A percentile compares a stretch with the other conserved stretches of the same genome.
Evolutionary conservation across 2,888 invertebrate genomes (phyloP).

Genomic region (Oscheius myriophilus): DNA sequence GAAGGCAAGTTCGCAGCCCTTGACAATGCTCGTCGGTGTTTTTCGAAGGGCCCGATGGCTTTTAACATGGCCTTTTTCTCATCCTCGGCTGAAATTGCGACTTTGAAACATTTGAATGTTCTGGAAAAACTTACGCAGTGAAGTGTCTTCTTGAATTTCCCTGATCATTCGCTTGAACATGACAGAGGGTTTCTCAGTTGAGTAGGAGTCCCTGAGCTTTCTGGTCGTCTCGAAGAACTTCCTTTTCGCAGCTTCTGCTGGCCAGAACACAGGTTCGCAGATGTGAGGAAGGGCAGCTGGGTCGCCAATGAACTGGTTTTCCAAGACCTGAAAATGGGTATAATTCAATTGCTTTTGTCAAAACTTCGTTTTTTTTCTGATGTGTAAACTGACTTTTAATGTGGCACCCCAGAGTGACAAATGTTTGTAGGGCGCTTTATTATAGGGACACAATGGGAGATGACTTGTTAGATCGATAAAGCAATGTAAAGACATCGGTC

Average conservation of each 20-base stretch:
- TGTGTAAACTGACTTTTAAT: background rate
- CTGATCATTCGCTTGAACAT: conserved; percentile 9
- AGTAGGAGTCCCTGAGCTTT: background rate
- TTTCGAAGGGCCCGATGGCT: conserved; percentile 14
- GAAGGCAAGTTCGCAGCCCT: conserved; percentile 5
- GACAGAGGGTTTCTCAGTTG: conserved; percentile 7
- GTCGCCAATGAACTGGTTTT: background rate
- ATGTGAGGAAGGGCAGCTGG: conserved; percentile 2
- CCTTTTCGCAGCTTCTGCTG: conserved; percentile 16
- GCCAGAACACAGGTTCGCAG: conserved; percentile 14
- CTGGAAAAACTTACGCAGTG: conserved; percentile 1
- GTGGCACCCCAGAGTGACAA: too few relatives aligned
- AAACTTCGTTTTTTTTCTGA: background rate
- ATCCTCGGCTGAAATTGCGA: background rate
- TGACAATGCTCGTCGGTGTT: conserved; percentile 11
- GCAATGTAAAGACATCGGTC: too few relatives aligned
- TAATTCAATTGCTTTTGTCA: background rate
- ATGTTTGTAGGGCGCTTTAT: too few relatives aligned
- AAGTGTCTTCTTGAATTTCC: conserved; percentile 15
- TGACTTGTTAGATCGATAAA: too few relatives aligned
- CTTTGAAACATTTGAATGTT: background rate
- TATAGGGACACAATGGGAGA: too few relatives aligned
- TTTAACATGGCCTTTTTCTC: conserved; percentile 1
- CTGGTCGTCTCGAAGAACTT: conserved; percentile 7
- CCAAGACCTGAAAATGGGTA: conserved; percentile 3